Evolutionary conservation across 1,140 invertebrate genomes (phyloP).

Genomic region (Drosophila varians): DNA sequence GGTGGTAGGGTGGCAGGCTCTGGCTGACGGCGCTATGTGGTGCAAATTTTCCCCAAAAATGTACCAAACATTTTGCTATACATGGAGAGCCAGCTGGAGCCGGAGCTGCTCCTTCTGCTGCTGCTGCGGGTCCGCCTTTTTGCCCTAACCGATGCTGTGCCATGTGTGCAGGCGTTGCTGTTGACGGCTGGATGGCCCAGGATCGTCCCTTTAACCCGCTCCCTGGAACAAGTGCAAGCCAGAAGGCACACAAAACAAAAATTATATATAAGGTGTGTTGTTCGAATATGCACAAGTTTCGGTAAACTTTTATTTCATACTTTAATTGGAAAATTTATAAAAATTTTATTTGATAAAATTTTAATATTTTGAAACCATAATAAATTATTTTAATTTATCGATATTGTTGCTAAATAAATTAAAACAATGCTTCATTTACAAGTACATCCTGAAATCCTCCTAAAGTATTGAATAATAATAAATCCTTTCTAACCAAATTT

Average conservation of each 20-base stretch:
- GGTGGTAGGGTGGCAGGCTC: neutral
- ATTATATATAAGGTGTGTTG: neutral
- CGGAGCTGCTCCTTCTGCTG: constrained; percentile 9
- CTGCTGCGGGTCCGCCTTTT: neutral
- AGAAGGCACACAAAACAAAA: constrained; percentile 1
- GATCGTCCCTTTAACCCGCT: neutral
- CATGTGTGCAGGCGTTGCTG: constrained; percentile 62
- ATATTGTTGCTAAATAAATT: too few species aligned
- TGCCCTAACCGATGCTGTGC: constrained; percentile 15
- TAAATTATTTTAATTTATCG: too few species aligned
- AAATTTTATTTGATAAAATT: neutral
- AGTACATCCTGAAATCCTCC: too few species aligned
- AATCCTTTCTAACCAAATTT: neutral
- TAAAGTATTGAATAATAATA: too few species aligned
- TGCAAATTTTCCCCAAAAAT: constrained; percentile 75
- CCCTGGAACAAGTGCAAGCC: constrained; percentile 18
- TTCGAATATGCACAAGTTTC: neutral
- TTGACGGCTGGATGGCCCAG: constrained; percentile 42
- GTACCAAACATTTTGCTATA: constrained; percentile 74
- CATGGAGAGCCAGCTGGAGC: constrained; percentile 39
- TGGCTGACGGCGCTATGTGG: constrained; percentile 44
- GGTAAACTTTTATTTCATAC: neutral
- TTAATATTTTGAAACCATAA: neutral
- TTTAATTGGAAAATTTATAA: neutral
- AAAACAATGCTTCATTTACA: too few species aligned